Base-by-base conservation (phyloP, 2,797 vertebrate genomes). In the Arrhamphus sclerolepis region DNA sequence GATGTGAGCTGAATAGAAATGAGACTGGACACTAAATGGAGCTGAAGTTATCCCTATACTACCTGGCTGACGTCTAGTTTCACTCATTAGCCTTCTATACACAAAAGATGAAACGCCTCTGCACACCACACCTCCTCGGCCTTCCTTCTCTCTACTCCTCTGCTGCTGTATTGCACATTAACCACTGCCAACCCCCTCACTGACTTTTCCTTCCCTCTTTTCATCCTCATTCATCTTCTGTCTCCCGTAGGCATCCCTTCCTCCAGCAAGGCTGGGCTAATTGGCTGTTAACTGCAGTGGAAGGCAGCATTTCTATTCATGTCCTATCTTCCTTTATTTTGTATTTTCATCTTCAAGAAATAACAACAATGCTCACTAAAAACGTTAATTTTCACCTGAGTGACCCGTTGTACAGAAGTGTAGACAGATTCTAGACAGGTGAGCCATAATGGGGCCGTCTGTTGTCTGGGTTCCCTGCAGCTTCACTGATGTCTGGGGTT, bases 171-270 rank as follows among this genome's bases (percentile, higher is more conserved):
- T 51, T 65, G 58, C 43, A 71, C 61, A 46, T 52, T 44, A 43
- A 51, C 46, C 61, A 21, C 43, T 28, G 16, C 66, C 56, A 20
- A 24, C 46, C 70, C 55, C 57, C 62, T 40, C 9, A 9, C 47
- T 14, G 42, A 18, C 54, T 59, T 43, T n/a, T 60, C 44, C 52
- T 48, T 62, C 61, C 56, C 41, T 70, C 62, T 17, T 53, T 54
- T 66, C 55, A 22, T 41, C 21, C 70, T 76, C 86, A 60, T 84
- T 82, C 67, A 70, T 85, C 75, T 79, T 70, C 55, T 56, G 56
- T 46, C 56, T 71, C 56, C 44, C 13, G 51, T 57, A 72, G 58
- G 62, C 68, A 56, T 58, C 63, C 26, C 16, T 52, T 82, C 53
- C 70, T 75, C 64, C 56, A 57, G 50, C 51, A 56, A 11, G 43